Evolutionary conservation across 2,113 vertebrate genomes (phyloP), one percentile per base, ranked within the genome.

Genomic region (Eurystomus gularis): DNA sequence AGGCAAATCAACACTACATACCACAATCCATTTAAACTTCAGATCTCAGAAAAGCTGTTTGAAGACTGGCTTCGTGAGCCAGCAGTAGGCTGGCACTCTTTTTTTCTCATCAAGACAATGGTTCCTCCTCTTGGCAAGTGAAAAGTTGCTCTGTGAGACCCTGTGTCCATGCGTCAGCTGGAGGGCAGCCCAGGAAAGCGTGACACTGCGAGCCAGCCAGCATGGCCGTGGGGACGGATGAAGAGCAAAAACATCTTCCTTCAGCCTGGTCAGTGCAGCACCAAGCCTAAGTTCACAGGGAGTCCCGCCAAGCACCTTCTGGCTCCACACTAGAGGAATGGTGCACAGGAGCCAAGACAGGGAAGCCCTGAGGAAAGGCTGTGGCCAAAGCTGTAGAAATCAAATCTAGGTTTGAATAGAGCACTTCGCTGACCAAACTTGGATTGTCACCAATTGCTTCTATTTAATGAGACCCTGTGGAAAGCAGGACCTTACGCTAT

Each of bases 381-480:
- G 31, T 49, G 73, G 82, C 91, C 90, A 92, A 89, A 89, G 69
- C 19, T 69, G 29, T 60, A 70, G 83, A 94, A 94, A 77, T 77
- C 88, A 79, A 83, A 70, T 35, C 54, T 91, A 69, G 80, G 60
- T 77, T 51, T 69, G 62, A 91, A 65, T 15, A 72, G 66, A 91
- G 55, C 66, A 66, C 94, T 97, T 95, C 40, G 65, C 85, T 82
- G 75, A 85, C 76, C 73, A 77, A 93, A 95, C 96, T 64, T 88
- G 73, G 87, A 96, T 93, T 96, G 88, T 93, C 94, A 94, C 86
- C 72, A 73, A 70, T 73, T 83, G 75, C 76, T 94, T 72, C 95
- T 88, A 54, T 92, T 91, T 93, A 97, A 97, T 82, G 93, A 93
- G 65, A 72, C 33, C 54, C 77, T 26, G n/a, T 66, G 86, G 92